These are phyloP conservation scores for Agrotis exclamationis DNA, from an alignment of 2,888 invertebrate genomes.

Conservation along the genomic window DNA sequence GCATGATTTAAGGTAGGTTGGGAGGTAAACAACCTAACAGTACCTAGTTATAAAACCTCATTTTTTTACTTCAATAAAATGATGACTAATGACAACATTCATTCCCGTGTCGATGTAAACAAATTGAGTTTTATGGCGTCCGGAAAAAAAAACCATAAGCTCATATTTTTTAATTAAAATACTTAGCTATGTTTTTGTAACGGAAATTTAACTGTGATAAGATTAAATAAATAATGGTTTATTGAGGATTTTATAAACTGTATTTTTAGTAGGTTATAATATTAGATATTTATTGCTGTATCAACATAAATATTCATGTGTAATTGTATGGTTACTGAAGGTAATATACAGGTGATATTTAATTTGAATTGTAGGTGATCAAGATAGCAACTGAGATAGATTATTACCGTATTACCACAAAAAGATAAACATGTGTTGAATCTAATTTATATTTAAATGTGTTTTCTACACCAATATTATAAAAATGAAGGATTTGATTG, in stretches of 20 bases:
- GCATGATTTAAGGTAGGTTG: too few species aligned
- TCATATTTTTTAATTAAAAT: constrained; percentile 6
- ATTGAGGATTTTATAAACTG: neutral
- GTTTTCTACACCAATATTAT: too few species aligned
- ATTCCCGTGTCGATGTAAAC: constrained; percentile 20
- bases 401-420: too few species aligned
- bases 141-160: constrained; percentile 7
- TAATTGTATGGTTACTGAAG: too few species aligned
- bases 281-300: too few species aligned
- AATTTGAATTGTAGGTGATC: too few species aligned
- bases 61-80: constrained; percentile 2
- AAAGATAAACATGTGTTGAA: too few species aligned
- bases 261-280: neutral
- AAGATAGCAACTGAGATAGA: too few species aligned
- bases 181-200: constrained; percentile 33
- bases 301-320: neutral
- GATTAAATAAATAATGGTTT: neutral
- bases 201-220: neutral
- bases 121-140: constrained; percentile 16
- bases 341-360: too few species aligned
- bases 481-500: too few species aligned
- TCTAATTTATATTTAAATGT: too few species aligned
- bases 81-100: neutral
- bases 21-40: too few species aligned
- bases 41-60: neutral